Percentiles rank a stretch among this genome's conserved stretches.
Conservation (phyloP, 1,140 invertebrate species). For the Bilobella aurantiaca region DNA sequence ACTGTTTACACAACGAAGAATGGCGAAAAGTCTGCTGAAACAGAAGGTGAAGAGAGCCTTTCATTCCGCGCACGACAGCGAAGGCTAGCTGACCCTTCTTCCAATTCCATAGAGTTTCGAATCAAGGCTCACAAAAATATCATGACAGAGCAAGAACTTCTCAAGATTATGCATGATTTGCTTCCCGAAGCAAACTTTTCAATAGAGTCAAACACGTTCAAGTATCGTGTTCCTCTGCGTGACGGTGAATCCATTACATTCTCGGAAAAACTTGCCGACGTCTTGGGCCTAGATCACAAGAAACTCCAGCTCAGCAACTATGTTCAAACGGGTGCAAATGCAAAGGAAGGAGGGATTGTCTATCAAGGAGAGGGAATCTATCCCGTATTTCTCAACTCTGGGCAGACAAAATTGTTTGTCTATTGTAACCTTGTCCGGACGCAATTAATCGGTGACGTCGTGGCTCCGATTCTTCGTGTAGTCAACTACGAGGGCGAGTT, state of each 20-base stretch:
- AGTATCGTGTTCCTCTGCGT: not conserved
- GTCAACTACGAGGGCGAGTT: not conserved
- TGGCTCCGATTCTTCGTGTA: constrained; percentile 33
- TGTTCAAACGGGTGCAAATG: not conserved
- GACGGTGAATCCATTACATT: not conserved
- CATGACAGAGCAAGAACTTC: not conserved
- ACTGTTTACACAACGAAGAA: no score
- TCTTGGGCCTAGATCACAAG: no score
- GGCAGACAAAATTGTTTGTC: constrained; percentile 30
- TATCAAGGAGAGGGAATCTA: not conserved
- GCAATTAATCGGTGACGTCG: constrained; percentile 38
- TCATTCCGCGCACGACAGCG: no score
- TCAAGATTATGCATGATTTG: not conserved
- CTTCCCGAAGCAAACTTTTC: not conserved
- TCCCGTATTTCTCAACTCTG: not conserved
- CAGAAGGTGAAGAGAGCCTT: no score
- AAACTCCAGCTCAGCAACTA: no score
- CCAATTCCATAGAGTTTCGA: no score
- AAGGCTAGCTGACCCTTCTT: no score
- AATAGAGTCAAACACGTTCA: not conserved
- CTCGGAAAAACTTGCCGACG: not conserved
- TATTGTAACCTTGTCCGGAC: constrained; percentile 38
- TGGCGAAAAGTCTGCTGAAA: no score
- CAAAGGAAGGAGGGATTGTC: not conserved
- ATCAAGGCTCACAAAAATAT: no score